These are phyloP conservation scores for Ephialtes manifestator DNA, from an alignment of 2,888 invertebrate genomes.

Conservation along the genomic window DNA sequence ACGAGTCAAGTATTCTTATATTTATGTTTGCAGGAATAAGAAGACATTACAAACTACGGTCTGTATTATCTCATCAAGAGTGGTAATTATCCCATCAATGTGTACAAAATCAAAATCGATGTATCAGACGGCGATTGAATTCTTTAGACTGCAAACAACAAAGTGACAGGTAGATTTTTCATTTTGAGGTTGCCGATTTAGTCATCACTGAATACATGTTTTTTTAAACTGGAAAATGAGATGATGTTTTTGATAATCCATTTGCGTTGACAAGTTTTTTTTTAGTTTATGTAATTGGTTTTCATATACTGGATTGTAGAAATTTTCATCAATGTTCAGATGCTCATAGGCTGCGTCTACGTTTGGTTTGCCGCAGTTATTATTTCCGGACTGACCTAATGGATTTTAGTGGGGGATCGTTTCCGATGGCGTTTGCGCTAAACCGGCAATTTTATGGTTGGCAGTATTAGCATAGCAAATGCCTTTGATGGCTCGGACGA, in stretches of 20 bases:
- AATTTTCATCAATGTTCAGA: neutral
- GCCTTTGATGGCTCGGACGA: conserved; percentile 39
- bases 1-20: neutral
- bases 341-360: neutral
- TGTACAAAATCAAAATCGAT: too few relatives aligned
- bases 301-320: neutral
- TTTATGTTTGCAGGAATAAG: neutral
- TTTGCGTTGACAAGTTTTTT: neutral
- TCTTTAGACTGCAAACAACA: neutral
- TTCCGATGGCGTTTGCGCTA: neutral
- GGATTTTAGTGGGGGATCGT: neutral
- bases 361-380: neutral
- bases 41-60: neutral
- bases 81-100: neutral
- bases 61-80: neutral
- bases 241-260: neutral
- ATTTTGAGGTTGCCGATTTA: too few relatives aligned
- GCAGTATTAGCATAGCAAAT: conserved; percentile 38
- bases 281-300: neutral
- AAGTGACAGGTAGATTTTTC: neutral
- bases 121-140: too few relatives aligned
- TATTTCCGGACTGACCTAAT: neutral
- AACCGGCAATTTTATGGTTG: conserved; percentile 47
- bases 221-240: too few relatives aligned
- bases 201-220: too few relatives aligned